Evolutionary conservation across 2,888 invertebrate species (phyloP), one percentile per base, ranked within the genome.

Genomic region (Tachina fera): DNA sequence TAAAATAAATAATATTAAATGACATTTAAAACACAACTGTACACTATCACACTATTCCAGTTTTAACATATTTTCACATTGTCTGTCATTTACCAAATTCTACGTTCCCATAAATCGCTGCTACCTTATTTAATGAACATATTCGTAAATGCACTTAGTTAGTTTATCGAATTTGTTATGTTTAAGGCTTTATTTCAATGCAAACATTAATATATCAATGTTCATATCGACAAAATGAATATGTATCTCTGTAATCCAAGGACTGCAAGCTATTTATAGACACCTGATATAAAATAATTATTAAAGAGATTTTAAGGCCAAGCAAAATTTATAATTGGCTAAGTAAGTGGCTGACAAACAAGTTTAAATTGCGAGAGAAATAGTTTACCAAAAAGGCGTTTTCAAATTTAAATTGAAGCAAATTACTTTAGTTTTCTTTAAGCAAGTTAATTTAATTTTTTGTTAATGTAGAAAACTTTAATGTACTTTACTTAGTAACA

Each of bases 131-230:
- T 67, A 56, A 79, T 53, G 51, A 53, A 75, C n/a, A 41, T 65
- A 71, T 65, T 80, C 61, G 49, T n/a, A 10, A 39, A n/a, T 58
- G 14, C 14, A 49, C 41, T 49, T 47, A 43, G 49, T 61, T 67
- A 53, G 31, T 79, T 80, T 76, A 71, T 67, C 11, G 9, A n/a
- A 51, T 60, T 39, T 11, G 22, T 49, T 45, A 76, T 47, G 56
- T 56, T 75, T 43, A 75, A 68, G 63, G 56, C 70, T 70, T 51
- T 60, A 79, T 68, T 58, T 75, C 19, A 47, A 58, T 47, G 13
- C 8, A 72, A 58, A 13, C 47, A 72, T 49, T 53, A 22, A 43
- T 49, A 70, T n/a, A 22, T 60, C 13, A 60, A 22, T 68, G 67
- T 47, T 49, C 2, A 1, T 45, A 71, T 49, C 22, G 14, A 43